Evolutionary conservation across 2,113 vertebrate species (phyloP).

Genomic region (Meleagris gallopavo): DNA sequence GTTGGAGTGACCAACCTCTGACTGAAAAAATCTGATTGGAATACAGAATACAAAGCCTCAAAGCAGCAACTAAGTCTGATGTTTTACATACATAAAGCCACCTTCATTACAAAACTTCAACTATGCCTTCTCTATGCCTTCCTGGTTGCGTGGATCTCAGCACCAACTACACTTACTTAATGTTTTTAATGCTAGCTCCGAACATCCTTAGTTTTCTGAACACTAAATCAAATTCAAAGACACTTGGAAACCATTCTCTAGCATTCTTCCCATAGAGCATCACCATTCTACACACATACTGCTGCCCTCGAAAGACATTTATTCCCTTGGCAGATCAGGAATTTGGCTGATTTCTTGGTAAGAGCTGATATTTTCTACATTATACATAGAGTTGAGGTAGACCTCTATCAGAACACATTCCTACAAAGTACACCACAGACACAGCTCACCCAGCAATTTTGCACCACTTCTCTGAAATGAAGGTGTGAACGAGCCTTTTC

Average conservation of each 20-base stretch:
- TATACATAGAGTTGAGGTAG: background rate
- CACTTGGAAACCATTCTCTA: background rate
- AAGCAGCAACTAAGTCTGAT: background rate
- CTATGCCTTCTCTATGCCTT: background rate
- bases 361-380: background rate
- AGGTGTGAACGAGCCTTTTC: background rate
- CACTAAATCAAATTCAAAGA: background rate
- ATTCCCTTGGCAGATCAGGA: background rate
- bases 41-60: background rate
- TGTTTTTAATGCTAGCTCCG: background rate
- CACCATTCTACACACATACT: fast-evolving
- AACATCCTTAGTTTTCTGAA: background rate
- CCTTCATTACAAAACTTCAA: background rate
- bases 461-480: background rate
- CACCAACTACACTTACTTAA: background rate
- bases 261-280: background rate
- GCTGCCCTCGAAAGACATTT: background rate
- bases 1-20: background rate
- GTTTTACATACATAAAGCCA: background rate
- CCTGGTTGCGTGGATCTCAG: background rate
- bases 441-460: background rate
- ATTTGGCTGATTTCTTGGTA: background rate
- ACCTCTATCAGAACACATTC: background rate
- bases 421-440: background rate
- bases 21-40: background rate